phyloP scores from a whole-genome alignment of 2,888 invertebrate species.

The Rhopalosiphum nymphaeae region DNA sequence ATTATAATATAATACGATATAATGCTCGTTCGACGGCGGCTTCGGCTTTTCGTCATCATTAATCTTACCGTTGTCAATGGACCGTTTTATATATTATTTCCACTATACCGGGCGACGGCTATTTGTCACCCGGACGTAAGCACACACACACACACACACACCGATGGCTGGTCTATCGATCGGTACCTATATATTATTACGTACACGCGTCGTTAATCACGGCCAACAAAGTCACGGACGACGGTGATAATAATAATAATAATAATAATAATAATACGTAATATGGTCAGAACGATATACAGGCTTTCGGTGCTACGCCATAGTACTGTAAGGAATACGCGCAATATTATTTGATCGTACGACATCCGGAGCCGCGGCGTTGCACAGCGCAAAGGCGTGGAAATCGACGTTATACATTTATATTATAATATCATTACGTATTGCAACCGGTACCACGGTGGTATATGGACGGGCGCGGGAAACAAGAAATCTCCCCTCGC shows the following conservation, averaged over 20 bases:
- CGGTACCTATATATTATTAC: neutral
- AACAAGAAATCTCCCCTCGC: neutral
- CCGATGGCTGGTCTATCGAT: neutral
- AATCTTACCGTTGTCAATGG: conserved; percentile 59
- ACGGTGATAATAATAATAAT: neutral
- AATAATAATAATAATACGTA: neutral
- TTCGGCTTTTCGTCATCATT: conserved; percentile 60
- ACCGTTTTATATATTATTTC: conserved; percentile 56
- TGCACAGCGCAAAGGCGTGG: neutral
- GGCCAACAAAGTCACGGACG: neutral
- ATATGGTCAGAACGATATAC: neutral
- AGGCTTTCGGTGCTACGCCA: neutral
- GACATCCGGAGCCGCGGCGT: neutral
- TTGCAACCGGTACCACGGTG: no score
- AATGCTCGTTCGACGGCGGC: neutral
- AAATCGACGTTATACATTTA: neutral
- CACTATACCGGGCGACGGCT: conserved; percentile 33
- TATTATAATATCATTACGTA: neutral
- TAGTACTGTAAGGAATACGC: neutral
- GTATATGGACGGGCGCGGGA: neutral
- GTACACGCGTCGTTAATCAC: conserved; percentile 40
- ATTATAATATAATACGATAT: neutral
- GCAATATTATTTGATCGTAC: neutral
- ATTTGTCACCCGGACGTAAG: conserved; percentile 53
- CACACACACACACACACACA: neutral